Base-by-base conservation (phyloP, 1,140 invertebrate species). In the Drosophila prosaltans region DNA sequence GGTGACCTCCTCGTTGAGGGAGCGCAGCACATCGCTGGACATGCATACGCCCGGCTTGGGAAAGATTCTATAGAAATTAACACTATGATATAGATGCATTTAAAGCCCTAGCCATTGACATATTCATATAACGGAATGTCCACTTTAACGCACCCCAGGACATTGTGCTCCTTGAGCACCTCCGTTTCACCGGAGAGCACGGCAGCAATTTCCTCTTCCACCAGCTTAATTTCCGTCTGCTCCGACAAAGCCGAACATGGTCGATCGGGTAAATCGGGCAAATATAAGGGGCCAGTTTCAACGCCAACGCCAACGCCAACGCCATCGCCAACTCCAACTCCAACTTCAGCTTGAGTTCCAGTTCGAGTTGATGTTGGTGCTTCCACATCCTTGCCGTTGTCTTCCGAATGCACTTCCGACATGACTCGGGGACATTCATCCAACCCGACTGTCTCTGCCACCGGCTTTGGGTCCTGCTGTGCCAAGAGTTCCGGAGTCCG, bases 11-110 rank as follows among this genome's bases (percentile, higher is more conserved):
- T 94, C 93, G 78, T 95, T 95, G 5, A 95, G 79, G 11, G 94
- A 95, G 74, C 95, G 94, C 67, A 96, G 92, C 0, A 96, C 95
- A 85, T 95, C 94, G n/a, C 95, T 96, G 68, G 94, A 93, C 83
- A 94, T 95, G 40, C 96, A 92, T 8, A 94, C 94, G 8, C 94
- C 93, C 16, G 93, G 92, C 61, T 95, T 94, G 0, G 95, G 95
- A 43, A 94, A 94, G 43, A 95, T 94, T 81, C 95, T 95, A 60
- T 95, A 94, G 90, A 95, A 95, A 91, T 96, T 95, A 4, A 95
- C 94, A 62, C 95, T 95, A 73, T 72, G 69, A 80, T 78, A 69
- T 80, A 61, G 59, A 66, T 40, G 55, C 51, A 40, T 65, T 60
- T 59, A 76, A 65, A 69, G 73, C 30, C 57, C 66, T 69, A 59